Evolutionary conservation across 2,888 invertebrate species (phyloP), one percentile per base, ranked within the genome.

Genomic region (Aricia artaxerxes): DNA sequence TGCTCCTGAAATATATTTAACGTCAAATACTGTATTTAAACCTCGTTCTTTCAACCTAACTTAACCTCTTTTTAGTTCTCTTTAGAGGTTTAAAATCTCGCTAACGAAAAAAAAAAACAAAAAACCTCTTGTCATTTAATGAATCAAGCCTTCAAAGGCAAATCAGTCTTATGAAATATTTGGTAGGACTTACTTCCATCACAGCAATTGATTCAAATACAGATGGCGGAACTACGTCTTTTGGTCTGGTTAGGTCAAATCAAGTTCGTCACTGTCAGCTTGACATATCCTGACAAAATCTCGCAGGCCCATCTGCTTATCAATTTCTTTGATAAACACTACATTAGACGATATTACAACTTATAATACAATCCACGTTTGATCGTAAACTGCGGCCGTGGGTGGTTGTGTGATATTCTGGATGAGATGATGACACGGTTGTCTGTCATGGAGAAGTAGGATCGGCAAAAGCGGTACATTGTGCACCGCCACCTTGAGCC

Each of bases 401-500:
- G 35, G 60, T 86, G 86, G 7, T 53, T 73, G 73, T 86, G 84
- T 4, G 78, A 75, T 4, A 77, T 49, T 75, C 69, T 80, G 4
- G 64, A 35, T 16, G 77, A 57, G 53, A 61, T 11, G 64, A 81
- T 44, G 31, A 3, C 40, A 61, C 13, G n/a, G 60, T 44, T 57
- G n/a, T 73, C 73, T 11, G 64, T 31, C 7, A 79, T 16, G 0
- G 78, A 80, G 77, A 83, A 80, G n/a, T 81, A 78, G 16, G 83
- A 81, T 61, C 78, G 80, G 78, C 82, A 82, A 1, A 31, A n/a
- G 1, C 82, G 79, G 4, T 82, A 82, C 13, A 81, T 82, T 5
- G 84, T 85, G 73, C 86, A 86, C 11, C 84, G 80, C 83, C 84
- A 85, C 0, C 84, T 85, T n/a, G 82, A 83, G 1, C 64, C 64